These are phyloP conservation scores for Crepidodera aurea DNA, from an alignment of 2,888 invertebrate genomes.

Conservation along the genomic window DNA sequence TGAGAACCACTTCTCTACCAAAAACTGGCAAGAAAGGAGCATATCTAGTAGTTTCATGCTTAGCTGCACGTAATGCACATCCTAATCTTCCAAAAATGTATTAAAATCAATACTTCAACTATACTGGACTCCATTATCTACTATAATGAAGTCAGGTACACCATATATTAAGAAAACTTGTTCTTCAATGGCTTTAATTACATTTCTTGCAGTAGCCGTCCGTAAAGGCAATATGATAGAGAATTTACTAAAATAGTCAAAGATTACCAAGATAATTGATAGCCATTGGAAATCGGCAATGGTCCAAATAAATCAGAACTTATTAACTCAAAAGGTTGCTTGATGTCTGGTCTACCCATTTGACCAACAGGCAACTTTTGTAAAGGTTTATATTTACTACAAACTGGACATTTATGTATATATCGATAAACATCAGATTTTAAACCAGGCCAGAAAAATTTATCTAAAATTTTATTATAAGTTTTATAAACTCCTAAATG, in stretches of 20 bases:
- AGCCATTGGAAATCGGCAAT: constrained; percentile 9
- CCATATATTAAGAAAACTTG: neutral
- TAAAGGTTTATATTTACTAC: constrained; percentile 39
- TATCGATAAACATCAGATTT: constrained; percentile 20
- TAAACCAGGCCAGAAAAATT: too few species aligned
- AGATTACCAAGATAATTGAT: neutral
- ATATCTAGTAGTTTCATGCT: too few species aligned
- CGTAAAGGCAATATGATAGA: too few species aligned
- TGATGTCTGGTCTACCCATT: neutral
- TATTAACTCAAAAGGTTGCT: constrained; percentile 32
- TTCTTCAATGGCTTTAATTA: too few species aligned
- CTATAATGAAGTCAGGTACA: neutral
- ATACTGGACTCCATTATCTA: neutral
- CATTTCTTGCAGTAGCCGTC: too few species aligned
- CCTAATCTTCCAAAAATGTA: neutral
- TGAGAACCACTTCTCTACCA: neutral
- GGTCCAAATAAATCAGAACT: constrained; percentile 39
- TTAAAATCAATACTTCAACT: neutral
- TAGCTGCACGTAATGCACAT: neutral
- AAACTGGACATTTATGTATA: constrained; percentile 38
- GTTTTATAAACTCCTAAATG: too few species aligned
- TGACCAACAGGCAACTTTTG: constrained; percentile 29
- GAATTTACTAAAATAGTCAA: too few species aligned
- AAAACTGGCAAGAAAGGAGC: neutral
- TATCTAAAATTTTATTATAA: too few species aligned